Evolutionary conservation across 2,797 vertebrate species (phyloP).

Genomic region (Novumbra hubbsi): DNA sequence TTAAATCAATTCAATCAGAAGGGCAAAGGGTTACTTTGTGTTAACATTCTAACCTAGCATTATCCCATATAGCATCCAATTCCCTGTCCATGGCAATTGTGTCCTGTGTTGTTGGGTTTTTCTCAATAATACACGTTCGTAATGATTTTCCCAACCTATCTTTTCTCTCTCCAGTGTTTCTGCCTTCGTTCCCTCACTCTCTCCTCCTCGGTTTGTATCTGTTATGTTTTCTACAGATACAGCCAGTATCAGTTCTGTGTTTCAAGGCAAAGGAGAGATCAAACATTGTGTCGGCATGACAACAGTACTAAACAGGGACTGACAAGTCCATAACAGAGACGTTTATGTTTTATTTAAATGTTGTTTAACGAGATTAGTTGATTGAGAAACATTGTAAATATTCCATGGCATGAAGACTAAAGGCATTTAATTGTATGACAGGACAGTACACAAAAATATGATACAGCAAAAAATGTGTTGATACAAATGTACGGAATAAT

Average conservation of each 20-base stretch:
- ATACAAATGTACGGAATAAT: too few species aligned
- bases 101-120: constrained; percentile 7
- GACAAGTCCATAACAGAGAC: constrained; percentile 46
- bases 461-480: too few species aligned
- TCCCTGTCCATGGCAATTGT: constrained; percentile 8
- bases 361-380: too few species aligned
- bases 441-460: too few species aligned
- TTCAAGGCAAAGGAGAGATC: constrained; percentile 51
- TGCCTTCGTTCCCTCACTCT: constrained; percentile 18
- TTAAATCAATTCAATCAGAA: background rate
- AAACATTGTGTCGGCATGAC: constrained; percentile 52
- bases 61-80: background rate
- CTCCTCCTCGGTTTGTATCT: background rate
- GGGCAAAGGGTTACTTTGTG: background rate
- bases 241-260: constrained; percentile 57
- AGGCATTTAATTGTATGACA: too few species aligned
- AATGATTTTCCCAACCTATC: constrained; percentile 36
- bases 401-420: too few species aligned
- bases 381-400: too few species aligned
- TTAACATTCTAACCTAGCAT: background rate
- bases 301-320: constrained; percentile 67
- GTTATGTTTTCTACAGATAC: constrained; percentile 53
- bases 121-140: constrained; percentile 15
- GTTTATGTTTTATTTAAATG: background rate
- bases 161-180: constrained; percentile 37